These are phyloP conservation scores for Oedothorax gibbosus DNA, from an alignment of 1,140 invertebrate genomes.

Conservation along the genomic window DNA sequence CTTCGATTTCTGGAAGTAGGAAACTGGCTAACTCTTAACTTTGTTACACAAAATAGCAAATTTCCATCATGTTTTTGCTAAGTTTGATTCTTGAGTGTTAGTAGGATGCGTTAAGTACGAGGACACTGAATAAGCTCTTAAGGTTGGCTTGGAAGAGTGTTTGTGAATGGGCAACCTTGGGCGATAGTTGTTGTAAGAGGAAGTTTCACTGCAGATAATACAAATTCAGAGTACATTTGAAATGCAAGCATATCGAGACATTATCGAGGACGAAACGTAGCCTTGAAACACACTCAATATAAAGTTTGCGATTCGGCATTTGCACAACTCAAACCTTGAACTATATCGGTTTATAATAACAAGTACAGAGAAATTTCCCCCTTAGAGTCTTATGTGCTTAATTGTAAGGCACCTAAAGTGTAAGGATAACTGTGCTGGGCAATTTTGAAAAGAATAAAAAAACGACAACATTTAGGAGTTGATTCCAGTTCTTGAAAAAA, in stretches of 20 bases:
- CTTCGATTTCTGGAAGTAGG: too few relatives aligned
- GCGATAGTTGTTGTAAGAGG: background rate
- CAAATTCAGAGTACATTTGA: background rate
- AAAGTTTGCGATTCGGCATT: background rate
- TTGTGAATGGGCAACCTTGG: background rate
- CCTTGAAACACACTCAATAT: too few relatives aligned
- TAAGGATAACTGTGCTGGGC: constrained; percentile 35
- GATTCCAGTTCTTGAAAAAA: background rate
- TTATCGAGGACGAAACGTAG: constrained; percentile 4
- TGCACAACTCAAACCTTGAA: too few relatives aligned
- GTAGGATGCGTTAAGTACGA: constrained; percentile 13
- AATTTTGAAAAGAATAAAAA: constrained; percentile 17
- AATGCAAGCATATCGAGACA: constrained; percentile 15
- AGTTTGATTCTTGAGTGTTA: background rate
- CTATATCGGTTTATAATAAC: too few relatives aligned
- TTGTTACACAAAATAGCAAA: too few relatives aligned
- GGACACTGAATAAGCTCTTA: constrained; percentile 15
- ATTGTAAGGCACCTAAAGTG: constrained; percentile 57
- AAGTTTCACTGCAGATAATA: too few relatives aligned
- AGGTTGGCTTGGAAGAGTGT: constrained; percentile 11
- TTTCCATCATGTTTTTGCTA: constrained; percentile 17
- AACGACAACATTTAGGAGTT: too few relatives aligned
- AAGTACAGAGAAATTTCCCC: background rate
- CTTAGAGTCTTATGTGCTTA: constrained; percentile 35
- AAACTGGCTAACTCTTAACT: too few relatives aligned